Base-by-base conservation (phyloP, 2,888 invertebrate species). In the Diaphora mendica region DNA sequence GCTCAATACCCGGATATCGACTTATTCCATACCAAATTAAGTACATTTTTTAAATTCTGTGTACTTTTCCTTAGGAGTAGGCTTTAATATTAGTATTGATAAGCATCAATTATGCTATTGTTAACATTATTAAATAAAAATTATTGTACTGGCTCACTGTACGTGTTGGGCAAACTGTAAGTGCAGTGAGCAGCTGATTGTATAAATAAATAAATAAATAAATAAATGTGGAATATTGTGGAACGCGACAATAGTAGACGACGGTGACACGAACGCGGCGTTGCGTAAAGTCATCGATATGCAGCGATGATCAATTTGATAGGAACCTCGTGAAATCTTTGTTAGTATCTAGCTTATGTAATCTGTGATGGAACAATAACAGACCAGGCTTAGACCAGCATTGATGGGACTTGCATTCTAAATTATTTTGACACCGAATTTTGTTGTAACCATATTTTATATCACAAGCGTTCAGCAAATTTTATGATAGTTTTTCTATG, bases 251-350 rank as follows among this genome's bases (percentile, higher is more conserved):
- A 67, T 79, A 77, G 78, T 71, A 77, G 77, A 77, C 83, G 76
- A 72, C 82, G 71, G 79, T 79, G 81, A 75, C 77, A 80, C 76
- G 77, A 78, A 79, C 84, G 83, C 82, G 82, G 70, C 78, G 83
- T 91, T 92, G 88, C 91, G 89, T 88, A 92, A 92, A 88, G 85
- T 86, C 89, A 91, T 91, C 90, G 91, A 91, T 90, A 91, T 91
- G 90, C 91, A 87, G 90, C 87, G 87, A 89, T 88, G 88, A 90
- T 87, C 91, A 89, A 89, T 84, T 89, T 88, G 88, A 87, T 86
- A 86, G 82, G 82, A 82, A 86, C 87, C 82, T 86, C 84, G 86
- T 84, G 85, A 87, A 87, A 86, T 86, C 86, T 87, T 86, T 85
- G 83, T 85, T 83, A 80, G 75, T 78, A 23, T 55, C n/a, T 55